Conservation (phyloP, 2,113 vertebrate species). For the Chauna torquata region DNA sequence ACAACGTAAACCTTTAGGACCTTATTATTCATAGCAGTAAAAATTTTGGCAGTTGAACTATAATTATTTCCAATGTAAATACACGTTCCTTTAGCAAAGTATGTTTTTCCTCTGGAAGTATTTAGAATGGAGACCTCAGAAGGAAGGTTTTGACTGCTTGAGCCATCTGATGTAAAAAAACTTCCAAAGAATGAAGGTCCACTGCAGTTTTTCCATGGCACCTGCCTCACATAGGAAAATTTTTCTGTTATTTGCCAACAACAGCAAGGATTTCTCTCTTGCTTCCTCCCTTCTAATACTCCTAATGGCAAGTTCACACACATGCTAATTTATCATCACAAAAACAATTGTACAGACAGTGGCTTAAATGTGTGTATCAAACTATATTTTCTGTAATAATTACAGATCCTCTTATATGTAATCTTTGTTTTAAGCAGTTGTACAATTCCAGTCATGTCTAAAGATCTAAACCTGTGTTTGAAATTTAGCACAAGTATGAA, state of each 20-base stretch:
- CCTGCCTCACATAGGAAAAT: fast-evolving
- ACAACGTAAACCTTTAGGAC: neutral
- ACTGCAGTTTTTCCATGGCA: neutral
- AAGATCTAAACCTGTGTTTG: neutral
- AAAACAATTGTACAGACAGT: fast-evolving
- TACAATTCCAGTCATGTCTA: neutral
- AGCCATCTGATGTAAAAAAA: neutral
- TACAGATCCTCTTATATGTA: neutral
- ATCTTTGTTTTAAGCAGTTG: neutral
- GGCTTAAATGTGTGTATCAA: neutral
- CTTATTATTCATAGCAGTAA: neutral
- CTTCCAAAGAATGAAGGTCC: neutral
- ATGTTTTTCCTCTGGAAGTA: neutral
- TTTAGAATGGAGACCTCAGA: neutral
- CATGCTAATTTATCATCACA: neutral
- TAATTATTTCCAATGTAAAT: neutral
- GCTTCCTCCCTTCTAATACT: neutral
- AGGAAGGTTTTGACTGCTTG: neutral
- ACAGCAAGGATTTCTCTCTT: neutral
- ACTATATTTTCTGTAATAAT: neutral
- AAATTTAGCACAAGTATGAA: neutral
- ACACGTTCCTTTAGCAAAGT: neutral
- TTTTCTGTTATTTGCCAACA: neutral
- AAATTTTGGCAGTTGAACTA: neutral
- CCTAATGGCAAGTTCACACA: neutral